Conservation (phyloP, 1,140 invertebrate genomes). For the Drosophila busckii region DNA sequence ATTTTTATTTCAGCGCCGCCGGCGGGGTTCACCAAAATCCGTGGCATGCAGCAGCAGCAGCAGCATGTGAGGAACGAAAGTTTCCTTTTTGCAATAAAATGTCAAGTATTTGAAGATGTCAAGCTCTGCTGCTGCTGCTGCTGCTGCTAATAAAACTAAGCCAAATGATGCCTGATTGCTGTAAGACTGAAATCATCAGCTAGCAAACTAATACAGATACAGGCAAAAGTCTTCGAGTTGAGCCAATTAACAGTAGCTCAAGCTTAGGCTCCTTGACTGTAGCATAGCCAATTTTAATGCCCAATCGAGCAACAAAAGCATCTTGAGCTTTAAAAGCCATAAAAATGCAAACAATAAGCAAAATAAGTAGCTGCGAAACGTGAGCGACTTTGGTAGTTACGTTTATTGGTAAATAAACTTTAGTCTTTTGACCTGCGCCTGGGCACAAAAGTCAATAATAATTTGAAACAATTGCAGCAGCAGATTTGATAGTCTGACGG, state of each 20-base stretch:
- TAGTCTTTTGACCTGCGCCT: conserved; percentile 15
- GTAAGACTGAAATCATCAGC: conserved; percentile 31
- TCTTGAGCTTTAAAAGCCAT: conserved; percentile 72
- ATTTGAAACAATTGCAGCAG: conserved; percentile 73
- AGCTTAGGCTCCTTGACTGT: conserved; percentile 10
- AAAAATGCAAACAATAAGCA: conserved; percentile 36
- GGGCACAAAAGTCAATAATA: conserved; percentile 71
- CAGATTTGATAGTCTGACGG: conserved; percentile 49
- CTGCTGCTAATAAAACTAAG: conserved; percentile 55
- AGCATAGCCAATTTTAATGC: conserved; percentile 73
- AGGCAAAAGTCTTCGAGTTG: background rate
- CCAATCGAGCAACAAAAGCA: conserved; percentile 67
- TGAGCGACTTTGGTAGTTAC: no score
- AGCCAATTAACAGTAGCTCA: conserved; percentile 48
- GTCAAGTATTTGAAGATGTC: conserved; percentile 49
- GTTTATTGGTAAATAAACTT: conserved; percentile 76
- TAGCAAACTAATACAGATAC: conserved; percentile 27
- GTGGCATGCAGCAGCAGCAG: conserved; percentile 28
- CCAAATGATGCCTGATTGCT: conserved; percentile 35
- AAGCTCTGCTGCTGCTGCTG: conserved; percentile 19
- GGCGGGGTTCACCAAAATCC: conserved; percentile 61
- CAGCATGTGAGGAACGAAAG: conserved; percentile 23
- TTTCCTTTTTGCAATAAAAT: conserved; percentile 56
- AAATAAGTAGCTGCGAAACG: background rate
- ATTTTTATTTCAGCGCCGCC: conserved; percentile 66